Evolutionary conservation across 1,140 invertebrate species (phyloP).

Genomic region (Campoletis sonorensis): DNA sequence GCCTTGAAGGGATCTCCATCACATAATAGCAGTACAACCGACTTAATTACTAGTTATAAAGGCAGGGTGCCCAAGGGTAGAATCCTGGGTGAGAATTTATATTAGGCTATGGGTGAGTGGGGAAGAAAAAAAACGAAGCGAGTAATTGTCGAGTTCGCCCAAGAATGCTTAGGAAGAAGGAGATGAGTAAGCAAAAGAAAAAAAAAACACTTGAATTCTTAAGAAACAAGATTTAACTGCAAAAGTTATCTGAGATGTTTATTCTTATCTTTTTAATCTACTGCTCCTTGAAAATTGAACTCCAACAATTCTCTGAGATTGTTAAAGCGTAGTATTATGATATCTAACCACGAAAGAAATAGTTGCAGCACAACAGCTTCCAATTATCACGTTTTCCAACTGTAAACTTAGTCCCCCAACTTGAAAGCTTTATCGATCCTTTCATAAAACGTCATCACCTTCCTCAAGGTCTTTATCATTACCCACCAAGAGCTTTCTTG

Average conservation of each 20-base stretch:
- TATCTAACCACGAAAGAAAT: neutral
- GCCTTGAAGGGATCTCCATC: neutral
- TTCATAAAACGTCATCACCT: no score
- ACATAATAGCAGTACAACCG: neutral
- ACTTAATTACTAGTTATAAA: constrained; percentile 48
- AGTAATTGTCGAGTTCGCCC: neutral
- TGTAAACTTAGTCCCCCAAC: no score
- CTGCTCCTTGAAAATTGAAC: constrained; percentile 24
- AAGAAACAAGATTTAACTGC: constrained; percentile 14
- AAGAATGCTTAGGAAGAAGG: neutral
- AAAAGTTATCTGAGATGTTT: neutral
- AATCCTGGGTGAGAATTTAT: neutral
- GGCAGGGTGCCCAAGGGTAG: constrained; percentile 8
- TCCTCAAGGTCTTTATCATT: no score
- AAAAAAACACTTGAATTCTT: neutral
- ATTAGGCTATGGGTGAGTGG: neutral
- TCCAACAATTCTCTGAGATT: neutral
- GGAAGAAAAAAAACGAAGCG: constrained; percentile 23
- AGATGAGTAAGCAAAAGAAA: constrained; percentile 9
- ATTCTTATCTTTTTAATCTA: neutral
- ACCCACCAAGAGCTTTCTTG: no score
- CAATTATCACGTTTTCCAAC: no score
- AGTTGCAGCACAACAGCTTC: no score
- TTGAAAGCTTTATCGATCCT: no score
- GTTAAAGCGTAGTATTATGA: constrained; percentile 19